Evolutionary conservation across 2,113 vertebrate genomes (phyloP), one percentile per base, ranked within the genome.

Genomic region (Hipposideros armiger): DNA sequence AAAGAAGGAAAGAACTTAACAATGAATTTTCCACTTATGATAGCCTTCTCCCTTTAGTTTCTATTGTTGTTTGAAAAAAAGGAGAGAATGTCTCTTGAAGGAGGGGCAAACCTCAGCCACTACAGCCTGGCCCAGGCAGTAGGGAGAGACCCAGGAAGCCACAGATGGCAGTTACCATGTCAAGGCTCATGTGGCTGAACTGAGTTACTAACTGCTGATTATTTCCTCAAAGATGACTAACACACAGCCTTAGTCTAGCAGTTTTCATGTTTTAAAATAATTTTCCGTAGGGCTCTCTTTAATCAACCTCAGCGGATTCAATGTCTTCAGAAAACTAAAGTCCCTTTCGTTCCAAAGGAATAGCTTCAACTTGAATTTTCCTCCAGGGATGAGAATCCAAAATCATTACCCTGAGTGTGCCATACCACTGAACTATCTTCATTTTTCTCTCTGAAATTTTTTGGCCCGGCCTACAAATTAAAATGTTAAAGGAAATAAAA

Each of bases 401-500:
- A 94, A 62, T 42, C 52, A 28, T 50, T 7, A 67, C 60, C 70
- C 62, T 69, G 14, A 40, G 30, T 45, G 13, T 47, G 9, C 54
- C 54, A 10, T 30, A 2, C 40, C 15, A 9, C 10, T 17, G 28
- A n/a, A 24, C 54, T 73, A 24, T 42, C 62, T 60, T 72, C 28
- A 58, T 74, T 36, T 86, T 26, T 36, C 86, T 60, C 47, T 81
- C 87, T 81, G 74, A 76, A 60, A 54, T 28, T 36, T 95, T 47
- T 42, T 84, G 83, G 24, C 72, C 66, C 3, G 4, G 24, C 11
- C 92, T 89, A 69, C 10, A 94, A 36, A 92, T 47, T 70, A 92
- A 95, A 96, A 78, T 13, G 56, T 24, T 30, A 22, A 60, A 89
- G 60, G 9, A 92, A 90, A 87, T 70, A 26, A 88, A 96, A 86